A percentile compares a stretch with the other conserved stretches of the same genome.
phyloP scores from a whole-genome alignment of 37 sponge, comb jelly and placozoan genomes.

The Theonella swinhoei region DNA sequence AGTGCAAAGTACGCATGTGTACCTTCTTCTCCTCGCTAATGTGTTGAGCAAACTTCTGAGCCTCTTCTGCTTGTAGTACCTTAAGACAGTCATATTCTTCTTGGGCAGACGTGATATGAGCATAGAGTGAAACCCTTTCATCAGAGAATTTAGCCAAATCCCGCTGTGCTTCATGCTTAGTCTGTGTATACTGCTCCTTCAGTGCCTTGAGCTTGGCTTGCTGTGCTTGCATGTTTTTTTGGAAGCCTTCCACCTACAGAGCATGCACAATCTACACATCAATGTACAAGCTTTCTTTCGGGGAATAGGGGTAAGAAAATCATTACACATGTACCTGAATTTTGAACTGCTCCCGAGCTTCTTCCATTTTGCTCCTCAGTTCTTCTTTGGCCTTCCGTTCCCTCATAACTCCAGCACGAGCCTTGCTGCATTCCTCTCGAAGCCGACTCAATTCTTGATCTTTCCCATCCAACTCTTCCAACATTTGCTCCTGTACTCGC shows the following conservation, averaged over 20 bases:
- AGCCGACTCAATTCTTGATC: conserved; percentile 39
- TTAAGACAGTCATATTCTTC: conserved; percentile 87
- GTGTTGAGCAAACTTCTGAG: no score
- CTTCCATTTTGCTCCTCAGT: conserved; percentile 26
- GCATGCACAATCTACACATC: not conserved
- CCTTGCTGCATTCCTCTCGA: conserved; percentile 11
- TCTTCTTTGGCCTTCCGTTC: conserved; percentile 30
- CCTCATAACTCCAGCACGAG: conserved; percentile 15
- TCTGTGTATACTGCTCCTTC: conserved; percentile 53
- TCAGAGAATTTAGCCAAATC: conserved; percentile 57
- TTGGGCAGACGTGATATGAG: conserved; percentile 12
- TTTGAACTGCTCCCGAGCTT: conserved; percentile 51
- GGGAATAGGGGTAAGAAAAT: not conserved
- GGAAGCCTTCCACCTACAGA: conserved; percentile 47
- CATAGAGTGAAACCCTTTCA: conserved; percentile 21
- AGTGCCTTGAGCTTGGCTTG: conserved; percentile 5
- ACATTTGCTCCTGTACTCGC: conserved; percentile 50
- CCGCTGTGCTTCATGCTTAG: conserved; percentile 64
- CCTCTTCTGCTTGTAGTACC: conserved; percentile 47
- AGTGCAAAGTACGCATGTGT: not conserved
- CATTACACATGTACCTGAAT: conserved; percentile 7
- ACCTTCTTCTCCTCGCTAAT: no score
- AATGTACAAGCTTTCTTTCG: not conserved
- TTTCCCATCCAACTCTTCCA: conserved; percentile 52
- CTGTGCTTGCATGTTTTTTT: conserved; percentile 25